Evolutionary conservation across 2,113 vertebrate genomes (phyloP).

Genomic region (Bufo bufo): DNA sequence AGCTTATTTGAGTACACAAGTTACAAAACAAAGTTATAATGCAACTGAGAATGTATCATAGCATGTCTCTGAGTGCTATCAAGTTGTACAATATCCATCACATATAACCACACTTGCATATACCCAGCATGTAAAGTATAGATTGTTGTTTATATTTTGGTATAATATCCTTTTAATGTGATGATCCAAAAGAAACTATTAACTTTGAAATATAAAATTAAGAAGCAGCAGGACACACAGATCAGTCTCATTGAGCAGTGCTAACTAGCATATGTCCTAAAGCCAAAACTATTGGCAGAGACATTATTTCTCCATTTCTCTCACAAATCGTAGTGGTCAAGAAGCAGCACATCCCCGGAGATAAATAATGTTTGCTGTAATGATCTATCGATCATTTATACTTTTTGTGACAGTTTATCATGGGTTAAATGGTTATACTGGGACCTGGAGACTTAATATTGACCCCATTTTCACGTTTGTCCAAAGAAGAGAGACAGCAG

Average conservation of each 20-base stretch:
- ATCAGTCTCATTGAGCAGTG: slow-evolving; percentile 14
- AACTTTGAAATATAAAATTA: slow-evolving; percentile 4
- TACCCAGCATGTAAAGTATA: background rate
- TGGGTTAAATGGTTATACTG: background rate
- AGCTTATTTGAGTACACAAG: background rate
- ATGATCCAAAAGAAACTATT: slow-evolving; percentile 14
- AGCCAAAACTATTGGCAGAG: slow-evolving; percentile 29
- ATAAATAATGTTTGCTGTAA: background rate
- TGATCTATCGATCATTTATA: background rate
- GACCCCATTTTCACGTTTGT: background rate
- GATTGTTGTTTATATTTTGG: slow-evolving; percentile 13
- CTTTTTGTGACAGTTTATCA: background rate
- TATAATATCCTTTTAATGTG: slow-evolving; percentile 24
- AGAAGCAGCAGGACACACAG: slow-evolving; percentile 8
- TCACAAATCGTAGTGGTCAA: slow-evolving; percentile 1
- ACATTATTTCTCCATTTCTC: slow-evolving; percentile 32
- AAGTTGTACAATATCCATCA: background rate
- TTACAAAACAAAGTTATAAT: background rate
- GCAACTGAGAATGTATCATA: background rate
- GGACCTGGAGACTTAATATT: background rate
- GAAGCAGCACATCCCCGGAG: background rate
- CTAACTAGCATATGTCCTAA: slow-evolving; percentile 17
- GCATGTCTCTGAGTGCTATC: background rate
- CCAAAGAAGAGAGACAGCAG: background rate
- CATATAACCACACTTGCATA: background rate